Base-by-base conservation (phyloP, 2,797 vertebrate species). In the Lutjanus argentimaculatus region DNA sequence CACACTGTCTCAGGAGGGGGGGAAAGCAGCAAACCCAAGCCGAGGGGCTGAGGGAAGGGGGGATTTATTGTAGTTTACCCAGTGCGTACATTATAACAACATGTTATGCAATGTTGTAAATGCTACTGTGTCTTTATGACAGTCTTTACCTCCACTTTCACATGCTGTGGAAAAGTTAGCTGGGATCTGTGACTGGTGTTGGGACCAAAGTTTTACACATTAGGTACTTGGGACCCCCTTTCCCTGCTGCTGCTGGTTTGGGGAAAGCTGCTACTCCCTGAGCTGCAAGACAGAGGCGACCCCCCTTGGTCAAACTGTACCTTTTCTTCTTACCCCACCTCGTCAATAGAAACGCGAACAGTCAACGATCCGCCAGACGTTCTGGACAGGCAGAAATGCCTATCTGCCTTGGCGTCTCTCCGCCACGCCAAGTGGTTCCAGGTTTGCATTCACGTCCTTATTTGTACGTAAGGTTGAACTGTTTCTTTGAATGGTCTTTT, bases 341-440 rank as follows among this genome's bases (percentile, higher is more conserved):
- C 97, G 97, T 97, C 97, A 97, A 95, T 98, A 99, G 98, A 99
- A 97, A 96, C 96, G 97, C 97, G 95, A 96, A 97, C 97, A 96
- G 96, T 96, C 97, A 97, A 92, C 97, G 97, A 97, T 95, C 97
- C 97, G 96, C 97, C 97, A 97, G 98, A 98, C 94, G 96, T 98
- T 96, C 97, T 99, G 98, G 98, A 99, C 97, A 99, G 97, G 97
- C 98, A 99, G 97, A 99, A 99, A 98, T 99, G 98, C 96, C 98
- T 99, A 95, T 96, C 97, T 96, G 97, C 98, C 96, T 97, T 99
- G 97, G 98, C 98, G 97, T 98, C 98, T 95, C 98, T 99, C 95
- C 98, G 98, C 95, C 98, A 99, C 96, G 97, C 98, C 97, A 99
- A 99, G 97, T 99, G 98, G 98, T 99, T 99, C 96, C 98, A 99